These are phyloP conservation scores for Stegodyphus mimosarum DNA, from an alignment of 1,140 invertebrate genomes.

Conservation along the genomic window DNA sequence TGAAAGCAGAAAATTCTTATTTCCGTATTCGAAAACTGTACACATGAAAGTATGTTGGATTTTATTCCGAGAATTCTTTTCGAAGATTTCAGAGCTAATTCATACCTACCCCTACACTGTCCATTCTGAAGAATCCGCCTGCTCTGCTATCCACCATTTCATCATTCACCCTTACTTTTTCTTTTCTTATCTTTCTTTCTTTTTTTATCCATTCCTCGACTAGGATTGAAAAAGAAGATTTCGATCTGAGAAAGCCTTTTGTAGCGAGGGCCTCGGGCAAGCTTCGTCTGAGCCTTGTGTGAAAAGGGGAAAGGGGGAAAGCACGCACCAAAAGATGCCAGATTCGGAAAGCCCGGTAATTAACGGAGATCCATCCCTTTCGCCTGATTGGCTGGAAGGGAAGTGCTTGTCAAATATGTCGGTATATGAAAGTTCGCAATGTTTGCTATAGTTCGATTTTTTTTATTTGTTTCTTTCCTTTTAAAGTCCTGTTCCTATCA, in stretches of 20 bases:
- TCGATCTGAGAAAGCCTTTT: slow-evolving; percentile 46
- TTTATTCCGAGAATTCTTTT: too few species aligned
- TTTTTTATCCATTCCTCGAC: not conserved
- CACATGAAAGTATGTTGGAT: too few species aligned
- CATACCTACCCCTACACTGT: not conserved
- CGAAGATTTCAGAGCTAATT: not conserved
- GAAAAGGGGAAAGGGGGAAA: slow-evolving; percentile 12
- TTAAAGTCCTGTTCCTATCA: too few species aligned
- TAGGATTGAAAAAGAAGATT: slow-evolving; percentile 29
- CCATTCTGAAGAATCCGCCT: not conserved
- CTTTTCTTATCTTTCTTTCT: slow-evolving; percentile 13
- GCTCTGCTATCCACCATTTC: slow-evolving; percentile 4
- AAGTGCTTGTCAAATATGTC: slow-evolving; percentile 58
- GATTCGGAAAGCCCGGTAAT: slow-evolving; percentile 58
- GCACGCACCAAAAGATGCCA: slow-evolving; percentile 28
- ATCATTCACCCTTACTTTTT: not conserved
- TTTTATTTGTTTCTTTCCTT: too few species aligned
- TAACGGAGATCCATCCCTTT: slow-evolving; percentile 54
- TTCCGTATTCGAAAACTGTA: too few species aligned
- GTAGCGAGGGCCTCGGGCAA: slow-evolving; percentile 41
- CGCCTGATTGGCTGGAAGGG: slow-evolving; percentile 56
- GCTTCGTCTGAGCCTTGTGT: slow-evolving; percentile 25
- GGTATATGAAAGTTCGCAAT: slow-evolving; percentile 53
- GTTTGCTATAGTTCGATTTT: slow-evolving; percentile 34
- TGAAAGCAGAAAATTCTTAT: too few species aligned